phyloP scores from a whole-genome alignment of 2,888 invertebrate species.

The Himalopsyche japonica region DNA sequence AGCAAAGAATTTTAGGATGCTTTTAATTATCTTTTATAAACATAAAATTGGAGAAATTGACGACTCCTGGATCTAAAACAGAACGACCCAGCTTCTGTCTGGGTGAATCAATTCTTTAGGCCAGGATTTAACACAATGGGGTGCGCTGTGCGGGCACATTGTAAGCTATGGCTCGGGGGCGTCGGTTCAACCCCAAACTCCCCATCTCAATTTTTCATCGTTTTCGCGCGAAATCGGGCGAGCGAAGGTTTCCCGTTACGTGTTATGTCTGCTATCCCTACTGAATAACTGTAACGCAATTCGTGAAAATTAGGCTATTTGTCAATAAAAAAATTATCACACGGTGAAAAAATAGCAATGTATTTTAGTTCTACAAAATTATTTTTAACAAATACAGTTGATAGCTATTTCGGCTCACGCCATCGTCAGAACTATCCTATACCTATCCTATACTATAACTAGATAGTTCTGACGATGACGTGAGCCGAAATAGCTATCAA shows the following conservation, averaged over 20 bases:
- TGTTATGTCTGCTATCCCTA: background rate
- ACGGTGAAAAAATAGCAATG: no score
- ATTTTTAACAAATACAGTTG: no score
- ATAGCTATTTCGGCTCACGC: no score
- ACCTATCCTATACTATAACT: no score
- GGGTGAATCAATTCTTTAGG: conserved; percentile 39
- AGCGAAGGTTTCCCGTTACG: background rate
- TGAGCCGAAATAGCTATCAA: no score
- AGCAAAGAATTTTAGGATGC: no score
- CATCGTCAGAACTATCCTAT: no score
- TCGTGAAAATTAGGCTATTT: background rate
- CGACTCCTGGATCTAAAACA: background rate
- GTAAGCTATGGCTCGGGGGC: conserved; percentile 5
- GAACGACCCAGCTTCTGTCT: conserved; percentile 17
- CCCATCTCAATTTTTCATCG: conserved; percentile 5
- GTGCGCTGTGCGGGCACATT: conserved; percentile 15
- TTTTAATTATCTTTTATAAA: no score
- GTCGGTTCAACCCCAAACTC: conserved; percentile 28
- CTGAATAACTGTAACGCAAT: background rate
- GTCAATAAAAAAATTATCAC: no score
- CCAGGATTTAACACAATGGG: conserved; percentile 14
- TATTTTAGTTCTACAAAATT: no score
- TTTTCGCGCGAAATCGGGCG: conserved; percentile 1
- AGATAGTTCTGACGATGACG: no score
- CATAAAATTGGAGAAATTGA: background rate